phyloP scores from a whole-genome alignment of 2,888 invertebrate genomes.

The Parasteatoda lunata region DNA sequence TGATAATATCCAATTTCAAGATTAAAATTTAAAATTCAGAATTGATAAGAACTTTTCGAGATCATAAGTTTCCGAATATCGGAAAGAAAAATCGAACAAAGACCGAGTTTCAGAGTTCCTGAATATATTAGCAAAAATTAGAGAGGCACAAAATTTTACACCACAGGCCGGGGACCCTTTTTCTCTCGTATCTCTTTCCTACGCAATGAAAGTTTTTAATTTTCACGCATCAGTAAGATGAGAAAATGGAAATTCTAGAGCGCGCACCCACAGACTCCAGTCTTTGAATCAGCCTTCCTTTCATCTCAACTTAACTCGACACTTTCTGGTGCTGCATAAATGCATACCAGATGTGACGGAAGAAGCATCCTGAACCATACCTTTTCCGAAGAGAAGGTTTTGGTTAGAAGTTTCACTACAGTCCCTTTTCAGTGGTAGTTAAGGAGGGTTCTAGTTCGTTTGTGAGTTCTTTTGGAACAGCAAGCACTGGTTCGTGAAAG shows the following conservation, averaged over 20 bases:
- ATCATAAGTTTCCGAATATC: no score
- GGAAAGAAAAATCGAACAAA: no score
- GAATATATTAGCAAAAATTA: no score
- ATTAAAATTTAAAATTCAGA: no score
- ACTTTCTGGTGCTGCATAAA: conserved; percentile 48
- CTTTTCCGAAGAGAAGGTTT: conserved; percentile 10
- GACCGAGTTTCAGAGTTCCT: no score
- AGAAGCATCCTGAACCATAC: not conserved
- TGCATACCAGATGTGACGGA: conserved; percentile 51
- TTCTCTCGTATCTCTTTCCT: no score
- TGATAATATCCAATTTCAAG: no score
- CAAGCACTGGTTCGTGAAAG: no score
- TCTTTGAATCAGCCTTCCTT: conserved; percentile 52
- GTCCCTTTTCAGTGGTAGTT: not conserved
- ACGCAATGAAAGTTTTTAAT: conserved; percentile 39
- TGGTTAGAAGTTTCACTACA: not conserved
- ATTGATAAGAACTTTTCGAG: no score
- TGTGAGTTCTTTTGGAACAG: not conserved
- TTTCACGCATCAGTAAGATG: conserved; percentile 35
- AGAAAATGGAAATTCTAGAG: conserved; percentile 20
- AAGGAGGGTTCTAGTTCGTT: not conserved
- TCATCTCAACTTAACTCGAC: conserved; percentile 52
- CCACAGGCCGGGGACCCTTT: no score
- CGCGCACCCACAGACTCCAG: not conserved
- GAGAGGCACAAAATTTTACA: no score